Conservation (phyloP, 2,797 vertebrate genomes). For the Lacerta agilis region DNA sequence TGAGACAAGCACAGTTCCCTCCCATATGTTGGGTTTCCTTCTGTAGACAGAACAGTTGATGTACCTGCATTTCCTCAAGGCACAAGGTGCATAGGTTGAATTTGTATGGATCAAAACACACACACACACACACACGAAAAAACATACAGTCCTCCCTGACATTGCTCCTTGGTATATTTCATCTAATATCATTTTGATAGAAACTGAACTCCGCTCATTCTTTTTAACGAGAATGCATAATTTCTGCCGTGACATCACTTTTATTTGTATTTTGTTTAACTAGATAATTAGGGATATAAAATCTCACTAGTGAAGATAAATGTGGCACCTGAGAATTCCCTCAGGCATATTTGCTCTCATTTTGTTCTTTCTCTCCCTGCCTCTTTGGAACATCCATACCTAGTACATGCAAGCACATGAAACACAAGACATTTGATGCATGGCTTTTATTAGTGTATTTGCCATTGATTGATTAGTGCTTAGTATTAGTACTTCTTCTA, state of each 20-base stretch:
- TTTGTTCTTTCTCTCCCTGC: constrained; percentile 60
- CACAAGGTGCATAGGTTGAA: constrained; percentile 65
- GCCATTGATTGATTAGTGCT: constrained; percentile 92
- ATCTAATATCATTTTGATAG: background rate
- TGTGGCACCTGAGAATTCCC: constrained; percentile 37
- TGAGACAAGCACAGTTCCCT: constrained; percentile 64
- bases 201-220: background rate
- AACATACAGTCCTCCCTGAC: background rate
- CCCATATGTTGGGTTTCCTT: constrained; percentile 68
- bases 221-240: constrained; percentile 21
- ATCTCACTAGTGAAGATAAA: constrained; percentile 51
- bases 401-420: constrained; percentile 69
- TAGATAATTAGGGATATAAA: constrained; percentile 46
- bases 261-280: constrained; percentile 56
- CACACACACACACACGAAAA: background rate
- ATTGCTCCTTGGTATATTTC: constrained; percentile 43
- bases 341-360: constrained; percentile 38
- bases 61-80: constrained; percentile 62
- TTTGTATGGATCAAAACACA: constrained; percentile 56
- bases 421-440: constrained; percentile 88
- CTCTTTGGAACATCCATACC: constrained; percentile 59
- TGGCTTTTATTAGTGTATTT: constrained; percentile 96
- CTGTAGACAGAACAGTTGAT: constrained; percentile 69
- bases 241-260: background rate
- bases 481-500: constrained; percentile 89